These are phyloP conservation scores for Mallotus villosus DNA, from an alignment of 2,797 vertebrate species.

Conservation along the genomic window DNA sequence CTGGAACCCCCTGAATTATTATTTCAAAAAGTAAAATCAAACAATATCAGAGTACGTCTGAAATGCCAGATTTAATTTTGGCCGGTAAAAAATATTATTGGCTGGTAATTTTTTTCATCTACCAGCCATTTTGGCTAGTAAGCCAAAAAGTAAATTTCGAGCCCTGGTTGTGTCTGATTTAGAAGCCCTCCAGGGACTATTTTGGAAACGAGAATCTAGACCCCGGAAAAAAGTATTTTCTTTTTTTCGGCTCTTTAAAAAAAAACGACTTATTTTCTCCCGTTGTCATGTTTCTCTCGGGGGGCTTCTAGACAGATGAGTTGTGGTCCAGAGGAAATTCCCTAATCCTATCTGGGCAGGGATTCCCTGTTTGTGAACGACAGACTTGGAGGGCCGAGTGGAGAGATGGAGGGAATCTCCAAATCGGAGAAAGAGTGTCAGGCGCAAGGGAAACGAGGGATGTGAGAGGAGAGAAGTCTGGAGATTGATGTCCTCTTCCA, in stretches of 20 bases:
- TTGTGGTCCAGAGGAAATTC: conserved; percentile 46
- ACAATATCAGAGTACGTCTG: no score
- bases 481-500: conserved; percentile 19
- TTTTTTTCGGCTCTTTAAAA: no score
- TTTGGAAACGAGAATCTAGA: conserved; percentile 42
- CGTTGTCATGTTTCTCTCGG: conserved; percentile 40
- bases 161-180: conserved; percentile 47
- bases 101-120: no score
- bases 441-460: conserved; percentile 20
- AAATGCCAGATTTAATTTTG: no score
- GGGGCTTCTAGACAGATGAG: conserved; percentile 45
- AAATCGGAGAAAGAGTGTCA: conserved; percentile 10
- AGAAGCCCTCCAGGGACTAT: conserved; percentile 23
- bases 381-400: conserved; percentile 6
- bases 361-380: conserved; percentile 57
- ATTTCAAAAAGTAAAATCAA: no score
- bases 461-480: not conserved
- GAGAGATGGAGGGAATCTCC: conserved; percentile 20
- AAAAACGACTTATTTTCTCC: conserved; percentile 23
- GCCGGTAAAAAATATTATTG: no score
- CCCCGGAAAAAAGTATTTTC: no score
- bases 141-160: no score
- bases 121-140: no score
- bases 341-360: conserved; percentile 41
- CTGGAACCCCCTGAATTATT: no score